These are phyloP conservation scores for Callipepla squamata DNA, from an alignment of 2,113 vertebrate genomes.

Conservation along the genomic window DNA sequence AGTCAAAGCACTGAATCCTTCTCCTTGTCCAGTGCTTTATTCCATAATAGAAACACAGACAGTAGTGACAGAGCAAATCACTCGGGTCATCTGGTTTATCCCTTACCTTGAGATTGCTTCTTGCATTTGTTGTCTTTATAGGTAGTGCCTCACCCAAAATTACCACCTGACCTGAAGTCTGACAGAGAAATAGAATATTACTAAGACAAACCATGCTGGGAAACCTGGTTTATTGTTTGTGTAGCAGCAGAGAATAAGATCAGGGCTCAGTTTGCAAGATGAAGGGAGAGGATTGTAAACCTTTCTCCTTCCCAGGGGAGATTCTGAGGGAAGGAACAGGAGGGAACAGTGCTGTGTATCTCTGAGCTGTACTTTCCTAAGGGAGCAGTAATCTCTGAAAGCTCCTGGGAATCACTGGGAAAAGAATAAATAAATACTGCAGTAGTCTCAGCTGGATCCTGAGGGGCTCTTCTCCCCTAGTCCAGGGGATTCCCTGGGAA, in stretches of 20 bases:
- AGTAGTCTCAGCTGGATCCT: neutral
- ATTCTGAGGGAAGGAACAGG: neutral
- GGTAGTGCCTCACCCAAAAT: conserved; percentile 25
- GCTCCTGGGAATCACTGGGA: neutral
- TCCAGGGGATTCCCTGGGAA: neutral
- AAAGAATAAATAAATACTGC: neutral
- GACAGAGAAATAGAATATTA: conserved; percentile 32
- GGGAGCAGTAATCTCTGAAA: neutral
- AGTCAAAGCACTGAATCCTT: conserved; percentile 27
- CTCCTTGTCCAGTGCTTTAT: conserved; percentile 4
- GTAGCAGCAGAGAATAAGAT: neutral
- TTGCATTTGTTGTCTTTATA: conserved; percentile 46
- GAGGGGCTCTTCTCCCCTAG: neutral
- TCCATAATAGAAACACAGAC: neutral
- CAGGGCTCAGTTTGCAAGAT: neutral
- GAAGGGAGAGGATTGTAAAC: neutral
- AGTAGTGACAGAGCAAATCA: conserved; percentile 33
- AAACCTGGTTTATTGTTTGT: conserved; percentile 4
- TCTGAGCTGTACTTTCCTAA: neutral
- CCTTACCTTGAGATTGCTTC: neutral
- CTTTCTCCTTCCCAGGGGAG: neutral
- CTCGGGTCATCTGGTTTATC: conserved; percentile 18
- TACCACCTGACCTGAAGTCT: conserved; percentile 18
- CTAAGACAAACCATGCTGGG: neutral
- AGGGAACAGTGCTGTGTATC: neutral